A percentile compares a stretch with the other conserved stretches of the same genome.
phyloP scores from a whole-genome alignment of 1,140 invertebrate species.

The Holcopasites calliopsidis region DNA sequence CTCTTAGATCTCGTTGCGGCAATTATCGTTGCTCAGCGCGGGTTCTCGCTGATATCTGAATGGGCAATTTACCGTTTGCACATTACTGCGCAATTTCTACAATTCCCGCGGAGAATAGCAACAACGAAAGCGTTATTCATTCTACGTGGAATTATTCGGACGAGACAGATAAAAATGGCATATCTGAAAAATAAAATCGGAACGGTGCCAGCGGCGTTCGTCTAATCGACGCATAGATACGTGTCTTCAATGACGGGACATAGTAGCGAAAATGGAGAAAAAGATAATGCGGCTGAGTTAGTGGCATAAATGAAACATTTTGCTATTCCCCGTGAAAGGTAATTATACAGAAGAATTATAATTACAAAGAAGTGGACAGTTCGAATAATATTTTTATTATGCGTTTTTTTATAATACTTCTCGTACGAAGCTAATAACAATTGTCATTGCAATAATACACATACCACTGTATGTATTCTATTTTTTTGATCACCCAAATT shows the following conservation, averaged over 20 bases:
- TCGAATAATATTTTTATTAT: too few species aligned
- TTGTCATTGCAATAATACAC: too few species aligned
- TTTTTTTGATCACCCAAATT: too few species aligned
- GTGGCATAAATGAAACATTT: too few species aligned
- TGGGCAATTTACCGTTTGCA: not conserved
- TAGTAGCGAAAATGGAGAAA: too few species aligned
- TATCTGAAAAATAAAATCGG: not conserved
- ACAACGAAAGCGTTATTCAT: not conserved
- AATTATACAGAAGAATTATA: too few species aligned
- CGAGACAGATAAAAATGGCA: not conserved
- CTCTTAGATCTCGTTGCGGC: not conserved
- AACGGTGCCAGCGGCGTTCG: not conserved
- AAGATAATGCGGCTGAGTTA: too few species aligned
- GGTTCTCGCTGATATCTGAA: not conserved
- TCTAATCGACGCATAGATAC: not conserved
- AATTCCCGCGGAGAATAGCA: not conserved
- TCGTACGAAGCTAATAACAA: too few species aligned
- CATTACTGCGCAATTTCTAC: not conserved
- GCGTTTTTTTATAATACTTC: too few species aligned
- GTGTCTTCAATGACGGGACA: not conserved
- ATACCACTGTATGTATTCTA: too few species aligned
- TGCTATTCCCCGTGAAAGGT: too few species aligned
- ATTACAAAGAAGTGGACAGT: too few species aligned
- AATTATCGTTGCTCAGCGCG: conserved; percentile 39
- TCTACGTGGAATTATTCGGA: not conserved